Conservation (phyloP, 2,113 vertebrate species). For the Xenopus borealis region DNA sequence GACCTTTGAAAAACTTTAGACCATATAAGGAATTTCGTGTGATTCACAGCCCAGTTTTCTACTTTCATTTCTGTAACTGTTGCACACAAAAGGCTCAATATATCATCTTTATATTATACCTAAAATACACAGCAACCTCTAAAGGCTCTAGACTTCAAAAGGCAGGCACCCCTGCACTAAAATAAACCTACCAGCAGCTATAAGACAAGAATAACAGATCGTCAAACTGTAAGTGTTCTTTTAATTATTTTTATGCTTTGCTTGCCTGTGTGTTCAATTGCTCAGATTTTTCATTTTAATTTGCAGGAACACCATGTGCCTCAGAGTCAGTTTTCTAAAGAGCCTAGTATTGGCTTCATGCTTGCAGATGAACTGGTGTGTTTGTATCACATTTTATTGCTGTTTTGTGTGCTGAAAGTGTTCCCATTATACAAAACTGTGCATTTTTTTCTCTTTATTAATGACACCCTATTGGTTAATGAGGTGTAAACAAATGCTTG, state of each 20-base stretch:
- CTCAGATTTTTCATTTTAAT: slow-evolving; percentile 47
- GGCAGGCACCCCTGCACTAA: slow-evolving; percentile 23
- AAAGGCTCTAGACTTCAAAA: slow-evolving; percentile 14
- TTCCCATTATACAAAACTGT: background rate
- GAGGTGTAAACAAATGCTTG: too few relatives aligned
- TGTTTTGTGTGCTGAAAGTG: background rate
- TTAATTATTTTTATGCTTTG: slow-evolving; percentile 47
- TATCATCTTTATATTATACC: slow-evolving; percentile 36
- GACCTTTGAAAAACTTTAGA: too few relatives aligned
- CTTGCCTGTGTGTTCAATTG: slow-evolving; percentile 42
- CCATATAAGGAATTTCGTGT: background rate
- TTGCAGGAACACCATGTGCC: slow-evolving; percentile 39
- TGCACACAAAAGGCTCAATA: slow-evolving; percentile 17
- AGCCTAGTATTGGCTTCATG: slow-evolving; percentile 30
- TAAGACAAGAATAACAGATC: slow-evolving; percentile 42
- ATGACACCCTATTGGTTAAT: background rate
- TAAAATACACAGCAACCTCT: slow-evolving; percentile 14
- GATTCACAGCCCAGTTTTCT: slow-evolving; percentile 10
- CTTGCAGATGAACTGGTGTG: slow-evolving; percentile 11
- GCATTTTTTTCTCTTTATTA: slow-evolving; percentile 1
- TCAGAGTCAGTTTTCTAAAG: slow-evolving; percentile 28
- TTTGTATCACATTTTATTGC: slow-evolving; percentile 31
- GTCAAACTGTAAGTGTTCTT: slow-evolving; percentile 43
- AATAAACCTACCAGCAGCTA: slow-evolving; percentile 40
- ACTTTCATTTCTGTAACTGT: slow-evolving; percentile 12